These are phyloP conservation scores for Orycteropus afer DNA, from an alignment of 2,113 vertebrate species.

Conservation along the genomic window DNA sequence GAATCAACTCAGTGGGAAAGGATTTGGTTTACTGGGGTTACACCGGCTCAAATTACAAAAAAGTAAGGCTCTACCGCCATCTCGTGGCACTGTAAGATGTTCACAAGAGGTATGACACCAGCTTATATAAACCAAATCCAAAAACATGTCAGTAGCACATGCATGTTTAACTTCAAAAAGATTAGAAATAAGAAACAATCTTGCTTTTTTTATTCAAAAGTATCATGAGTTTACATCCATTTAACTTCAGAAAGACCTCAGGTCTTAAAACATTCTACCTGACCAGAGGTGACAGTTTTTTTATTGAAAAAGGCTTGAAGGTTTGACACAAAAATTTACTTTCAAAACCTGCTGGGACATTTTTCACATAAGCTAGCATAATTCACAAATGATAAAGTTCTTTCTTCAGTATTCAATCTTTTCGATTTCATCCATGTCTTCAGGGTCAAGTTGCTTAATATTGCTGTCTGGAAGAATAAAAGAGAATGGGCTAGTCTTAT, in stretches of 20 bases:
- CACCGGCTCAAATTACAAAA: neutral
- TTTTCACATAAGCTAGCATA: constrained; percentile 33
- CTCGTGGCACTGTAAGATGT: neutral
- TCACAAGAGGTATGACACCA: rapidly evolving
- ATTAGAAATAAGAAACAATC: constrained; percentile 26
- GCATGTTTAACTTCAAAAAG: neutral
- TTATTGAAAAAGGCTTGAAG: constrained; percentile 48
- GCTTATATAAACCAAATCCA: neutral
- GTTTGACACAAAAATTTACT: constrained; percentile 48
- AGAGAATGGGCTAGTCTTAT: neutral
- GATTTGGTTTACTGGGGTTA: too few relatives aligned
- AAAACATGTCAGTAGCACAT: neutral
- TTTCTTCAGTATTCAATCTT: constrained; percentile 78
- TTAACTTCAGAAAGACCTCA: constrained; percentile 48
- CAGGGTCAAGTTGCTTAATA: constrained; percentile 83
- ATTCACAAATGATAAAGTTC: neutral
- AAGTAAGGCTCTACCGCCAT: constrained; percentile 41
- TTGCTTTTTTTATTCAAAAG: constrained; percentile 60
- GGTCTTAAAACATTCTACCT: constrained; percentile 68
- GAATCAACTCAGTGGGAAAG: too few relatives aligned
- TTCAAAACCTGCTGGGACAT: constrained; percentile 50
- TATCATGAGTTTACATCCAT: neutral
- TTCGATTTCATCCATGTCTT: constrained; percentile 85
- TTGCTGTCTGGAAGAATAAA: constrained; percentile 77
- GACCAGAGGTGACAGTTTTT: constrained; percentile 49